Evolutionary conservation across 2,888 invertebrate species (phyloP), one percentile per base, ranked within the genome.

Genomic region (Lamproptera curius): DNA sequence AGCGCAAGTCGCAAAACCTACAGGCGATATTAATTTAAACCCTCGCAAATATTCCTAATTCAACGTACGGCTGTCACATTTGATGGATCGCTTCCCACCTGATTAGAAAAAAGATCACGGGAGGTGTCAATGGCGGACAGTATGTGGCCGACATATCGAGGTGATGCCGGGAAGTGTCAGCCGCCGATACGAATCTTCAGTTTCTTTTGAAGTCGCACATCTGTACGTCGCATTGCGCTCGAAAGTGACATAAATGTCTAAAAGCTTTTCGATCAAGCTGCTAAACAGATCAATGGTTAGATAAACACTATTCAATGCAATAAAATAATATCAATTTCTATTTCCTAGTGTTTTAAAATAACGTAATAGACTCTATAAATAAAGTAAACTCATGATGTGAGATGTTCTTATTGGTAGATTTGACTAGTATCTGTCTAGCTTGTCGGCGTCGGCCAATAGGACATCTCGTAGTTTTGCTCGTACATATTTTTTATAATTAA

Each of bases 41-140:
- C 16, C 40, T 9, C 16, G 28, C 11, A 4, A 40, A 40, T 40
- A 11, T 28, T 16, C 10, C 11, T 9, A 15, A 31, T 28, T 5
- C 16, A 15, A 39, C 6, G 15, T 13, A 11, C 17, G 14, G 28
- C 17, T 41, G 33, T 14, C 35, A 35, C 16, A 17, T 16, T 47
- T 47, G 47, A 42, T 47, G 26, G 33, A 47, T 47, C 17, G 42
- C 33, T 37, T 42, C 42, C 23, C 42, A 16, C 26, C 42, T 20
- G 35, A 13, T 42, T 31, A 26, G 43, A 23, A 49, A 43, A 48
- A 49, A 39, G 31, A 38, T 39, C 38, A 14, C 34, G 17, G 28
- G 23, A 34, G 16, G 42, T 34, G 23, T 34, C 23, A 46, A 41
- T 28, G 16, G 35, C 26, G 39, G 40, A 34, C 48, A 43, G 26